phyloP scores from a whole-genome alignment of 2,113 vertebrate genomes.

The Eurystomus gularis region DNA sequence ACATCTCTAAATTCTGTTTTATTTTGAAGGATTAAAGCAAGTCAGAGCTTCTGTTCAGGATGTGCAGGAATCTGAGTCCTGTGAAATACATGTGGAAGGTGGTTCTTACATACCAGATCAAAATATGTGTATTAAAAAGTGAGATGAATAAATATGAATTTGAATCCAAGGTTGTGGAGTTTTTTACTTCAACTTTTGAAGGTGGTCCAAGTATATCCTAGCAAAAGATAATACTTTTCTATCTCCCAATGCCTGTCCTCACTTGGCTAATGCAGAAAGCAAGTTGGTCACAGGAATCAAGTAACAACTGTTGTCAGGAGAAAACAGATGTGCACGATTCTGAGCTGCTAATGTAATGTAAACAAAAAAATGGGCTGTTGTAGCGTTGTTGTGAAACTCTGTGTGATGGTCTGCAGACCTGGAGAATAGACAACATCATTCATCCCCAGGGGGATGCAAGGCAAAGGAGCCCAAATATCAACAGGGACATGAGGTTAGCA shows the following conservation, averaged over 20 bases:
- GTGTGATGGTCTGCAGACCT: not conserved
- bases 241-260: not conserved
- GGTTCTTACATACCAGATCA: not conserved
- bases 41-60: not conserved
- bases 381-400: not conserved
- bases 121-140: not conserved
- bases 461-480: not conserved
- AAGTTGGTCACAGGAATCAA: not conserved
- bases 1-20: not conserved
- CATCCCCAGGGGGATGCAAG: not conserved
- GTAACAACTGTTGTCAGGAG: not conserved
- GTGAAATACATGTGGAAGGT: not conserved
- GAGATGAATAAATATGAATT: not conserved
- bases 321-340: not conserved
- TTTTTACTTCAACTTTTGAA: not conserved
- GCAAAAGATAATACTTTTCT: not conserved
- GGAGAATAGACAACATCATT: not conserved
- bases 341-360: not conserved
- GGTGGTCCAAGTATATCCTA: not conserved
- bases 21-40: constrained; percentile 15
- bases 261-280: not conserved
- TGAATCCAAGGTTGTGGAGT: not conserved
- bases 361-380: not conserved
- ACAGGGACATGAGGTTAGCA: not conserved
- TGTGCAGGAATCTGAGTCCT: not conserved